These are phyloP conservation scores for Folsomia candida DNA, from an alignment of 2,888 invertebrate species.

Conservation along the genomic window DNA sequence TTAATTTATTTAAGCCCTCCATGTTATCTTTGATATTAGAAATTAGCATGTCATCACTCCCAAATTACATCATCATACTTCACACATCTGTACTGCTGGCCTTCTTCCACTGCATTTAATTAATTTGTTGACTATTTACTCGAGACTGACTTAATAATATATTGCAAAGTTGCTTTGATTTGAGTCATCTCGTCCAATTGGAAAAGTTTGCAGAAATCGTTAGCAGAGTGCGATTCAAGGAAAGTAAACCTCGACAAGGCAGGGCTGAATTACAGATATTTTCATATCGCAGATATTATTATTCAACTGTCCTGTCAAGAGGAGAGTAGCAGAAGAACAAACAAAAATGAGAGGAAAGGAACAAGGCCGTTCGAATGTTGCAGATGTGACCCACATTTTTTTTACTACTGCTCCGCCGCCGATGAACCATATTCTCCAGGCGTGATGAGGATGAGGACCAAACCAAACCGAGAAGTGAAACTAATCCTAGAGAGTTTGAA, in stretches of 20 bases:
- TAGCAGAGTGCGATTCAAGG: too few relatives aligned
- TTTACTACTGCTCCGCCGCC: not conserved
- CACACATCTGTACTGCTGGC: not conserved
- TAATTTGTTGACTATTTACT: not conserved
- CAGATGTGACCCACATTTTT: not conserved
- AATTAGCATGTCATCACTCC: not conserved
- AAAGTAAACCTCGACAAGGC: too few relatives aligned
- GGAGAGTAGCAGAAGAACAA: too few relatives aligned
- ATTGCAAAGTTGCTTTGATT: not conserved
- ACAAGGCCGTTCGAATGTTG: not conserved
- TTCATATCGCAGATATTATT: too few relatives aligned
- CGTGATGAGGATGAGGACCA: not conserved
- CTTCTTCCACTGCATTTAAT: not conserved
- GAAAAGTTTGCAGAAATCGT: not conserved
- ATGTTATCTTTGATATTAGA: not conserved
- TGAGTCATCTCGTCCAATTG: not conserved
- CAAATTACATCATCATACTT: not conserved
- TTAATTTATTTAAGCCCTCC: too few relatives aligned
- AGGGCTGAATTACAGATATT: too few relatives aligned
- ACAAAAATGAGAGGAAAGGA: not conserved
- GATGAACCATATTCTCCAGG: not conserved
- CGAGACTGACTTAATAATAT: not conserved
- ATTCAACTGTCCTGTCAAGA: too few relatives aligned
- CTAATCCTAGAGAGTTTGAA: not conserved
- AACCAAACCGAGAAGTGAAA: not conserved